phyloP scores from a whole-genome alignment of 2,888 invertebrate genomes.

The Mactromeris polynyma region DNA sequence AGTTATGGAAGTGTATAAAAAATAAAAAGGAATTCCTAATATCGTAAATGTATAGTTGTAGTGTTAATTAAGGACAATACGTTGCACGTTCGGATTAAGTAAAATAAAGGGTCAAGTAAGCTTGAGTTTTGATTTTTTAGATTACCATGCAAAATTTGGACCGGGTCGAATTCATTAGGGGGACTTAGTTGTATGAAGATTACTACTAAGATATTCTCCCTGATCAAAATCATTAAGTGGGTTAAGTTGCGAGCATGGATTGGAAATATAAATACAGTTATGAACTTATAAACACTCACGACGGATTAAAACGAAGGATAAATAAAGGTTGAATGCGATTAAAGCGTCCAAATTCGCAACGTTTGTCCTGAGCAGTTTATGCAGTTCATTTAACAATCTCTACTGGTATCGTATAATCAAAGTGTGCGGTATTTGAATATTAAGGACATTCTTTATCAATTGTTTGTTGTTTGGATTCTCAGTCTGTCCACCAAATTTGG shows the following conservation, averaged over 20 bases:
- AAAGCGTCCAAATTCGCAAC: not conserved
- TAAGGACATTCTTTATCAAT: not conserved
- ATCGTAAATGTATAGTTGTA: too few species aligned
- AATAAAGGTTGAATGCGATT: conserved; percentile 5
- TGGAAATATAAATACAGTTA: conserved; percentile 7
- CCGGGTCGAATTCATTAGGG: not conserved
- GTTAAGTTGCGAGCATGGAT: not conserved
- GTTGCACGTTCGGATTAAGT: not conserved
- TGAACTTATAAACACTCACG: not conserved
- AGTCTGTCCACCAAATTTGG: too few species aligned
- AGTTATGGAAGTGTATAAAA: too few species aligned
- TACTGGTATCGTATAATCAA: not conserved
- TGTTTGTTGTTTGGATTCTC: not conserved
- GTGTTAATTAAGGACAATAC: not conserved
- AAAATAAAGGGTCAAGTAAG: not conserved
- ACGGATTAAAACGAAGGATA: conserved; percentile 12
- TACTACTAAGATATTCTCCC: not conserved
- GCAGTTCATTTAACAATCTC: not conserved
- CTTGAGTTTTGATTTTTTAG: not conserved
- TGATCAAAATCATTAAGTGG: not conserved
- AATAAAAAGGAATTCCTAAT: too few species aligned
- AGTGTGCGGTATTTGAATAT: not conserved
- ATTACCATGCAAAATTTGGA: not conserved
- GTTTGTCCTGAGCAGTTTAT: conserved; percentile 10
- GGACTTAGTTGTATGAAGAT: not conserved